Base-by-base conservation (phyloP, 1,140 invertebrate species). In the Xylocopa sonorina region DNA sequence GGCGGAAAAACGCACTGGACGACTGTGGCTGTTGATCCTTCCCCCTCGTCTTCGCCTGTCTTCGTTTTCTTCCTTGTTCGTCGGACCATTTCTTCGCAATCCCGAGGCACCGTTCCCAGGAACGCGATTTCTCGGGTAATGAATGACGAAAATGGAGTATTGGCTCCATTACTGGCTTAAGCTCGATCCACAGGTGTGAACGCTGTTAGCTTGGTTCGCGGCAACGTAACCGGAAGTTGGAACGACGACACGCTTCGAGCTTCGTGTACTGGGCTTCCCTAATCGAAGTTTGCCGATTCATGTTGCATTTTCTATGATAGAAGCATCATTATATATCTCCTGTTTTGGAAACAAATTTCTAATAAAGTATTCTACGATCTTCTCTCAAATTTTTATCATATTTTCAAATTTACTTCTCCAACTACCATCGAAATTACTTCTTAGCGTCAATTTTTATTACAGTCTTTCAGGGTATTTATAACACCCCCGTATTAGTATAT, bases 11-110 rank as follows among this genome's bases (percentile, higher is more conserved):
- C 5, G 27, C 34, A 10, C 29, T 21, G 27, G 67, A n/a, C 73
- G 81, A 82, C 80, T n/a, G 74, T 82, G 80, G 67, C 68, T 80
- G 76, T 84, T 83, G 73, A 68, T 82, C 80, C 69, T 64, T 46
- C 58, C 73, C 32, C 80, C 63, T 29, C 53, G 6, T 34, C 80
- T 66, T 50, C 73, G n/a, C 27, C 60, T 68, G 46, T 32, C 46
- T 48, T 60, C 77, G 32, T 50, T 12, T 16, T 48, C n/a, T 27
- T 69, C 32, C 55, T 12, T 16, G 48, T 18, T 1, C 10, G 32
- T 50, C 21, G 16, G n/a, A 48, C 38, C 63, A 62, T 58, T 69
- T 81, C 68, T n/a, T 77, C 79, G 53, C 55, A 62, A 80, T 84
- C 72, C 62, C 60, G 55, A 81, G 71, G 38, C 67, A 75, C 57